Percentiles rank a stretch among this genome's conserved stretches.
phyloP scores from a whole-genome alignment of 2,113 vertebrate genomes.

The Xyrauchen texanus region DNA sequence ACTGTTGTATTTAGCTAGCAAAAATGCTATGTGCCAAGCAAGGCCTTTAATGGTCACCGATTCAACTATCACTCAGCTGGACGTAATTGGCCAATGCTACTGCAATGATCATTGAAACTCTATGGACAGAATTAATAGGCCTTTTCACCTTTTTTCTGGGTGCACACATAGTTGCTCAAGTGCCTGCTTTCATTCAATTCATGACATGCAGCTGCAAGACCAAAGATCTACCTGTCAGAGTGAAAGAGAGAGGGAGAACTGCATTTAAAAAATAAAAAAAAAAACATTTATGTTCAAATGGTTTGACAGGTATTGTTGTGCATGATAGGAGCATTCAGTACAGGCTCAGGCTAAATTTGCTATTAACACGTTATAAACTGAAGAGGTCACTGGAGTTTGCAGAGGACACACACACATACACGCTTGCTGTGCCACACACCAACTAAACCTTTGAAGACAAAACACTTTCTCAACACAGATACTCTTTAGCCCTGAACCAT shows the following conservation, averaged over 20 bases:
- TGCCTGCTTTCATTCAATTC: slow-evolving; percentile 38
- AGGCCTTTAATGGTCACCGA: not conserved
- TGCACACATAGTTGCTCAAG: slow-evolving; percentile 33
- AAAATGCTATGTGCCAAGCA: not conserved
- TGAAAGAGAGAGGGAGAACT: slow-evolving; percentile 17
- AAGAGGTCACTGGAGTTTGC: not conserved
- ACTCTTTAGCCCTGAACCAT: slow-evolving; percentile 42
- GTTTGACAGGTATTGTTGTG: slow-evolving; percentile 49
- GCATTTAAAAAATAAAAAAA: too few relatives aligned
- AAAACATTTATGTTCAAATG: slow-evolving; percentile 44
- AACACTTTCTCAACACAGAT: slow-evolving; percentile 4
- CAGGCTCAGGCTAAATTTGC: slow-evolving; percentile 8
- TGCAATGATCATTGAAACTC: not conserved
- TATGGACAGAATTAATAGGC: slow-evolving; percentile 10
- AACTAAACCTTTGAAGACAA: slow-evolving; percentile 12
- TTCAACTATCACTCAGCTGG: not conserved
- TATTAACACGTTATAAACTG: slow-evolving; percentile 6
- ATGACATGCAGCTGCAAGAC: slow-evolving; percentile 33
- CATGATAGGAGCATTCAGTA: slow-evolving; percentile 47
- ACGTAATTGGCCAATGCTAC: slow-evolving; percentile 6
- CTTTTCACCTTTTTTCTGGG: slow-evolving; percentile 30
- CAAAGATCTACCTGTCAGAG: slow-evolving; percentile 40
- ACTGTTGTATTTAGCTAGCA: too few relatives aligned
- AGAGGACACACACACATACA: slow-evolving; percentile 1
- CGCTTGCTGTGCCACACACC: not conserved